Evolutionary conservation across 2,888 invertebrate species (phyloP).

Genomic region (Malacosoma neustria): DNA sequence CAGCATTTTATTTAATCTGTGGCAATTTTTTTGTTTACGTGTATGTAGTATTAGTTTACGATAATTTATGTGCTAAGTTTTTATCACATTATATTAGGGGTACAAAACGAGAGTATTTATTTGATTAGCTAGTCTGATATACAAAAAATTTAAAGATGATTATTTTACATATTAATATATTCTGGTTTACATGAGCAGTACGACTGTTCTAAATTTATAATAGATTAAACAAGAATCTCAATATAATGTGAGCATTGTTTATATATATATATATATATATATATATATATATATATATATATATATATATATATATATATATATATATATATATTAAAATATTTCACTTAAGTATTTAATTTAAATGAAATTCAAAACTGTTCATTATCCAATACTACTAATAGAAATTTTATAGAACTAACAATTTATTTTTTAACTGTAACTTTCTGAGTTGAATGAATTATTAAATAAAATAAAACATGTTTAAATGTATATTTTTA

Average conservation of each 20-base stretch:
- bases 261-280: too few species aligned
- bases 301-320: too few species aligned
- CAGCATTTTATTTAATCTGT: constrained; percentile 14
- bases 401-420: constrained; percentile 18
- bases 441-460: constrained; percentile 60
- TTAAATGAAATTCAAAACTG: constrained; percentile 13
- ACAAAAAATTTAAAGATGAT: constrained; percentile 25
- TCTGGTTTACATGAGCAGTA: constrained; percentile 8
- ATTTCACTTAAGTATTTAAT: too few species aligned
- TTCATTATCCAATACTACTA: constrained; percentile 2
- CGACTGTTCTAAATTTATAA: constrained; percentile 7
- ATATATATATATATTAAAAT: too few species aligned
- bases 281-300: too few species aligned
- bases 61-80: constrained; percentile 43
- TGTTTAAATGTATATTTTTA: constrained; percentile 64
- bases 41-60: constrained; percentile 32
- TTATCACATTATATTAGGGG: constrained; percentile 41
- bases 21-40: constrained; percentile 27
- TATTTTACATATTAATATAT: constrained; percentile 21
- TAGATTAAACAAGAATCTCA: constrained; percentile 47
- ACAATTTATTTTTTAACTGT: constrained; percentile 39
- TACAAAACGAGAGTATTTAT: constrained; percentile 59
- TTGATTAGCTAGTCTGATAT: constrained; percentile 49
- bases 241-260: constrained; percentile 25
- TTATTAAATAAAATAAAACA: constrained; percentile 52